Evolutionary conservation across 2,888 invertebrate species (phyloP).

Genomic region (Perdita meconis): DNA sequence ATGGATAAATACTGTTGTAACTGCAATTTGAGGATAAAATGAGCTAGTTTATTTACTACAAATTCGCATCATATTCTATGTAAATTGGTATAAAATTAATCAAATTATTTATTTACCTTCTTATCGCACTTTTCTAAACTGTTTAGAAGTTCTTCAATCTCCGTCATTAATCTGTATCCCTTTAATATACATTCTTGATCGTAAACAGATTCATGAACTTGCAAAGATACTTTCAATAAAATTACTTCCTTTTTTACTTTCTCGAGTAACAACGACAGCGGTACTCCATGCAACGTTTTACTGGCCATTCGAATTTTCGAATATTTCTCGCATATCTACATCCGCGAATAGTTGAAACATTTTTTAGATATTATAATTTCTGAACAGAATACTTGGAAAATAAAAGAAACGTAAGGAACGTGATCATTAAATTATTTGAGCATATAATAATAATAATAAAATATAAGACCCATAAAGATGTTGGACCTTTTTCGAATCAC

Average conservation of each 20-base stretch:
- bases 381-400: neutral
- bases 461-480: too few species aligned
- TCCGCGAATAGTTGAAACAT: slow-evolving; percentile 10
- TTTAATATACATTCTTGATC: slow-evolving; percentile 65
- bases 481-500: too few species aligned
- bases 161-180: slow-evolving; percentile 68
- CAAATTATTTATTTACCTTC: slow-evolving; percentile 65
- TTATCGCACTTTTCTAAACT: slow-evolving; percentile 73
- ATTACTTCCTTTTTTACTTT: slow-evolving; percentile 73
- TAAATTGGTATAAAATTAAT: slow-evolving; percentile 20
- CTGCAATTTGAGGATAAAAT: slow-evolving; percentile 58
- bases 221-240: slow-evolving; percentile 68
- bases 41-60: slow-evolving; percentile 1
- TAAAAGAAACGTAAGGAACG: too few species aligned
- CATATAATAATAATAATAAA: too few species aligned
- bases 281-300: slow-evolving; percentile 69
- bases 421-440: too few species aligned
- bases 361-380: slow-evolving; percentile 11
- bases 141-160: slow-evolving; percentile 68
- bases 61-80: slow-evolving; percentile 17
- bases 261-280: slow-evolving; percentile 70
- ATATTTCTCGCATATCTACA: slow-evolving; percentile 57
- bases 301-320: slow-evolving; percentile 74
- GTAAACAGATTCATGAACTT: slow-evolving; percentile 64
- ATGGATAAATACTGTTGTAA: slow-evolving; percentile 76